A percentile compares a stretch with the other conserved stretches of the same genome.
These are phyloP conservation scores for Cremastinae sp. DNA, from an alignment of 2,888 invertebrate species.

Conservation along the genomic window DNA sequence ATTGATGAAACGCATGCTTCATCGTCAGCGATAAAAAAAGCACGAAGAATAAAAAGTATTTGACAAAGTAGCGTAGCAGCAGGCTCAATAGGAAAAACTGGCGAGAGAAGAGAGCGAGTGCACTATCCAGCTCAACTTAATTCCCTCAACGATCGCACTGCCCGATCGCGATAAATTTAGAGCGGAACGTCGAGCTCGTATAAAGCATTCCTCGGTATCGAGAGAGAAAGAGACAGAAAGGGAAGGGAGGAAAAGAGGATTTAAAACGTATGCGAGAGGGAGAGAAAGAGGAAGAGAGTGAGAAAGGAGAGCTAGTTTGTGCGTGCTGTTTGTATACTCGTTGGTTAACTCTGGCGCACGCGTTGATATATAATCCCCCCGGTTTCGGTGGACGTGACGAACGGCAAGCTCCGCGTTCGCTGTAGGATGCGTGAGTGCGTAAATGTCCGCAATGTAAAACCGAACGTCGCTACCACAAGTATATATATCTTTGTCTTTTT, in stretches of 20 bases:
- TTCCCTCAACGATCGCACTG: conserved; percentile 50
- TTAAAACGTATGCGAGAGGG: conserved; percentile 51
- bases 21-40: conserved; percentile 11
- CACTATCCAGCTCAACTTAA: conserved; percentile 53
- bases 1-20: neutral
- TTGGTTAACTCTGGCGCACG: conserved; percentile 52
- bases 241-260: conserved; percentile 61
- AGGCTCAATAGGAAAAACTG: conserved; percentile 22
- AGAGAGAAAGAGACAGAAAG: conserved; percentile 53
- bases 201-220: conserved; percentile 57
- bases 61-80: conserved; percentile 2
- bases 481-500: no score
- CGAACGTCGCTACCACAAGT: neutral
- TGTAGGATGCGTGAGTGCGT: conserved; percentile 38
- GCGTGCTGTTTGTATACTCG: conserved; percentile 51
- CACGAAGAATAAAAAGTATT: neutral
- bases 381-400: conserved; percentile 49
- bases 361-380: conserved; percentile 68
- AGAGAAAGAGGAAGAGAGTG: conserved; percentile 23
- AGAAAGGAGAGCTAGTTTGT: conserved; percentile 40
- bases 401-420: conserved; percentile 25
- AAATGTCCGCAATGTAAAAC: conserved; percentile 29
- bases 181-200: conserved; percentile 61
- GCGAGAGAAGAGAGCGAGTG: conserved; percentile 2
- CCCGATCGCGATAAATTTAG: conserved; percentile 59